Percentiles rank a stretch among this genome's conserved stretches.
Evolutionary conservation across 2,888 invertebrate genomes (phyloP).

Genomic region (Agrotis exclamationis): DNA sequence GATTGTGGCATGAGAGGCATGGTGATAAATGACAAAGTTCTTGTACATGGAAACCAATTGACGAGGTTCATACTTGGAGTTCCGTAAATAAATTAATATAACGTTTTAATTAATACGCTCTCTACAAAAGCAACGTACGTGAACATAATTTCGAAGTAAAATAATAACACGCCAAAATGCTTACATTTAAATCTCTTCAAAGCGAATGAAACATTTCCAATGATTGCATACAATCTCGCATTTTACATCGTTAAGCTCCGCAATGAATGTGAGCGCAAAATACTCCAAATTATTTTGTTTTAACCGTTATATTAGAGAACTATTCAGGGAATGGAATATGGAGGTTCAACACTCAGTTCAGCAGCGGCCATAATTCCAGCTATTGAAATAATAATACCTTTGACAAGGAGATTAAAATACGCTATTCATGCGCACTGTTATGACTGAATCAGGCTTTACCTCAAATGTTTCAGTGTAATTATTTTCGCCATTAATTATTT

Average conservation of each 20-base stretch:
- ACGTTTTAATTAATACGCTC: not conserved
- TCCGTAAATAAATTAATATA: not conserved
- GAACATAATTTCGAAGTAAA: conserved; percentile 4
- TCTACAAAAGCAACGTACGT: not conserved
- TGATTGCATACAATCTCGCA: conserved; percentile 25
- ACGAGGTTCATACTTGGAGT: not conserved
- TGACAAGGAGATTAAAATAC: conserved; percentile 46
- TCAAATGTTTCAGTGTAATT: not conserved
- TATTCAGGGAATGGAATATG: conserved; percentile 28
- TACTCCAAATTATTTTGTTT: conserved; percentile 32
- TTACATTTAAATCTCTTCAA: conserved; percentile 32
- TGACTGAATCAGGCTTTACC: conserved; percentile 7
- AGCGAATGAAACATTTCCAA: conserved; percentile 45
- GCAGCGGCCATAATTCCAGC: conserved; percentile 17
- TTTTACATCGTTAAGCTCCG: conserved; percentile 31
- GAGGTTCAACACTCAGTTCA: not conserved
- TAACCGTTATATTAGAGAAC: conserved; percentile 12
- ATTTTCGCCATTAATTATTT: not conserved
- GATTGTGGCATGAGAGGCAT: no score
- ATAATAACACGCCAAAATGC: conserved; percentile 17
- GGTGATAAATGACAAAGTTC: not conserved
- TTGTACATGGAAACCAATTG: not conserved
- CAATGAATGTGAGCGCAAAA: conserved; percentile 24
- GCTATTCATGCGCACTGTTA: conserved; percentile 16
- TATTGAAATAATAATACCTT: conserved; percentile 35